Conservation (phyloP, 1,140 invertebrate species). For the Aphaenogaster floridana region DNA sequence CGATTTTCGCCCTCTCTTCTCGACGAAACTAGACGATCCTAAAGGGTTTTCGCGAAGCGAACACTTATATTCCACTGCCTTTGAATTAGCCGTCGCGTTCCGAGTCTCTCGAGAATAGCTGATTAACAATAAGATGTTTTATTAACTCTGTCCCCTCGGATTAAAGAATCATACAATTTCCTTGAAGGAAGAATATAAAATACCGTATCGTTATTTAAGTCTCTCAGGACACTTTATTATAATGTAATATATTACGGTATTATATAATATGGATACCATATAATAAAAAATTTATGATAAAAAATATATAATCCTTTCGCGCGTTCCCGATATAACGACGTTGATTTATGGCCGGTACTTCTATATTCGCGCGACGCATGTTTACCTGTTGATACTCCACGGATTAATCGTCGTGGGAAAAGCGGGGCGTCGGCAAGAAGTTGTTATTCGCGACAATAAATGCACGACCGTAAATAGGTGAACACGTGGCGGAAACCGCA, state of each 20-base stretch:
- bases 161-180: neutral
- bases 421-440: constrained; percentile 66
- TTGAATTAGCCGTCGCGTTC: neutral
- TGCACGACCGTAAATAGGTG: constrained; percentile 50
- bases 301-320: neutral
- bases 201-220: neutral
- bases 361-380: constrained; percentile 27
- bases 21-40: neutral
- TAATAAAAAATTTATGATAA: neutral
- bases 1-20: neutral
- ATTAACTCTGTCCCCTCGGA: neutral
- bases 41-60: neutral
- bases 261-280: too few relatives aligned
- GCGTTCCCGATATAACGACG: neutral
- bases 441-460: constrained; percentile 63
- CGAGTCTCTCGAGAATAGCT: neutral
- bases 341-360: neutral
- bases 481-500: constrained; percentile 24
- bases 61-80: neutral
- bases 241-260: too few relatives aligned
- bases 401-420: constrained; percentile 74
- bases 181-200: neutral
- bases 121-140: neutral
- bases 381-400: constrained; percentile 39
- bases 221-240: too few relatives aligned